These are phyloP conservation scores for Austrolebias charrua DNA, from an alignment of 2,797 vertebrate species.

Conservation along the genomic window DNA sequence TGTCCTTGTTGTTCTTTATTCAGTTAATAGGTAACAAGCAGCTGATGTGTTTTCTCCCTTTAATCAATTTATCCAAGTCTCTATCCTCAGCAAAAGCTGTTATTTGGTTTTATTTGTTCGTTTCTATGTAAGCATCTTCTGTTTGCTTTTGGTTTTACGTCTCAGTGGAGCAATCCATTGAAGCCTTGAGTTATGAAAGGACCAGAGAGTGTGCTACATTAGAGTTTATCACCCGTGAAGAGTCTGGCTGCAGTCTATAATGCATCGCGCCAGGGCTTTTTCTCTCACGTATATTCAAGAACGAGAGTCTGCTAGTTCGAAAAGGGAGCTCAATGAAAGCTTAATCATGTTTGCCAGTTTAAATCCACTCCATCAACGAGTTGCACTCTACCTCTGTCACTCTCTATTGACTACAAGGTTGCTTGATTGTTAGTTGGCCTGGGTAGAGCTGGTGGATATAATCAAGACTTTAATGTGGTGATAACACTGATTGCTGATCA, in stretches of 20 bases:
- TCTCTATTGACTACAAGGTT: conserved; percentile 46
- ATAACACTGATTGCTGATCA: conserved; percentile 33
- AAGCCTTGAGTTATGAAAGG: conserved; percentile 35
- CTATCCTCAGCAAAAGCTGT: conserved; percentile 37
- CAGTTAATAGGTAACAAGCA: conserved; percentile 28
- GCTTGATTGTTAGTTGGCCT: conserved; percentile 34
- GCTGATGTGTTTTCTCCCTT: conserved; percentile 42
- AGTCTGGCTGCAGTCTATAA: conserved; percentile 33
- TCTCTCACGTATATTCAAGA: conserved; percentile 20
- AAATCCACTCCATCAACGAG: conserved; percentile 41
- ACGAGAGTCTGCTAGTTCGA: conserved; percentile 46
- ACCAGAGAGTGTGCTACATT: conserved; percentile 42
- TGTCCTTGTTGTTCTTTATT: conserved; percentile 41
- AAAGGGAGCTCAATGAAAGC: conserved; percentile 42
- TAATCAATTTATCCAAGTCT: conserved; percentile 34
- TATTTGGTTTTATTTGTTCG: conserved; percentile 44
- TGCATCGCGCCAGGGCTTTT: conserved; percentile 34
- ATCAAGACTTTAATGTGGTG: conserved; percentile 23
- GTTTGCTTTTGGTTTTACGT: conserved; percentile 29
- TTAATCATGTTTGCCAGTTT: conserved; percentile 56
- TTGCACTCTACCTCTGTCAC: conserved; percentile 44
- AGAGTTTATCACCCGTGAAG: conserved; percentile 50
- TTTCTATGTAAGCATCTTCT: conserved; percentile 29
- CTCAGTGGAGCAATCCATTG: conserved; percentile 24
- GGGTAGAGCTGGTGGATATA: conserved; percentile 30